A percentile compares a stretch with the other conserved stretches of the same genome.
Evolutionary conservation across 2,888 invertebrate genomes (phyloP).

Genomic region (Eupithecia tripunctaria): DNA sequence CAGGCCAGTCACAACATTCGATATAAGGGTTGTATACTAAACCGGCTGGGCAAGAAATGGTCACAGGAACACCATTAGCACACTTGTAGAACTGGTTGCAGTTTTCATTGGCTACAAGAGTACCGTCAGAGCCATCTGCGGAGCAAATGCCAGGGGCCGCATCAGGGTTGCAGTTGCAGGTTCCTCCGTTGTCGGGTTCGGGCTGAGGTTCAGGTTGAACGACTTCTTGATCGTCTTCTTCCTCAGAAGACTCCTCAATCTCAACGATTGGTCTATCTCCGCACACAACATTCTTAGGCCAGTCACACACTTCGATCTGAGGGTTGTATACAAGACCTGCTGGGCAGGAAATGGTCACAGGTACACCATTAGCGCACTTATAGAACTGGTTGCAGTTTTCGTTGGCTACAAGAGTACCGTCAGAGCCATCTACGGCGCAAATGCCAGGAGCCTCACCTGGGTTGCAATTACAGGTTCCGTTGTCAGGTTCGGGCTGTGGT

Average conservation of each 20-base stretch:
- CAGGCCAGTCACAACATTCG: slow-evolving; percentile 54
- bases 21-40: slow-evolving; percentile 50
- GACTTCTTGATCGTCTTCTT: background rate
- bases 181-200: background rate
- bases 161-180: slow-evolving; percentile 49
- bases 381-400: slow-evolving; percentile 56
- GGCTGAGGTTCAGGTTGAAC: slow-evolving; percentile 5
- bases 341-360: slow-evolving; percentile 43
- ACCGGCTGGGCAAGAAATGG: slow-evolving; percentile 41
- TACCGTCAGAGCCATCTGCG: slow-evolving; percentile 48
- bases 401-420: slow-evolving; percentile 49
- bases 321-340: slow-evolving; percentile 49
- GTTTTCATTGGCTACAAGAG: slow-evolving; percentile 53
- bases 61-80: slow-evolving; percentile 44
- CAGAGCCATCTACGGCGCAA: slow-evolving; percentile 46
- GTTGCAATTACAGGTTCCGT: slow-evolving; percentile 33
- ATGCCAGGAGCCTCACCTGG: slow-evolving; percentile 49
- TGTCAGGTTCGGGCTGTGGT: slow-evolving; percentile 10
- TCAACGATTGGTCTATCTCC: slow-evolving; percentile 47
- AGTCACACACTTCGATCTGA: slow-evolving; percentile 50
- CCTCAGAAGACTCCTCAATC: slow-evolving; percentile 7
- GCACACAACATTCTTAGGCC: slow-evolving; percentile 54
- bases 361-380: too few relatives aligned
- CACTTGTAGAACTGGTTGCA: slow-evolving; percentile 59
- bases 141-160: slow-evolving; percentile 50